These are phyloP conservation scores for Celastrina argiolus DNA, from an alignment of 2,888 invertebrate species.

Conservation along the genomic window DNA sequence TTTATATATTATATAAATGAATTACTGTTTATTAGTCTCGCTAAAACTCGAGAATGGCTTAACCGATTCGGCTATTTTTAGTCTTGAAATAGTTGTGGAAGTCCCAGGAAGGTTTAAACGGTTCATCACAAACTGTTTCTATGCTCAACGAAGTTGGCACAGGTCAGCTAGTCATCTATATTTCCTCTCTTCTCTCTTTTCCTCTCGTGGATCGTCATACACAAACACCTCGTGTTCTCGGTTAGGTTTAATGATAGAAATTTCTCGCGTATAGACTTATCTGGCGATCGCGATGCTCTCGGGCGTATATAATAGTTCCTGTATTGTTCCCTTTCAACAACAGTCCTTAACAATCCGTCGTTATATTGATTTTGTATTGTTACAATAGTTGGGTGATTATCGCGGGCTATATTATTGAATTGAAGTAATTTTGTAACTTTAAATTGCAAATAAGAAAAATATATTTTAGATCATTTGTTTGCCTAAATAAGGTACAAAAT, in stretches of 20 bases:
- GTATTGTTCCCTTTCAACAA: constrained; percentile 34
- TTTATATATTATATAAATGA: too few species aligned
- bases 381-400: constrained; percentile 2
- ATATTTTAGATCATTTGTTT: too few species aligned
- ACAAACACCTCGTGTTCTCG: constrained; percentile 21
- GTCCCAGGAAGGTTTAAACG: too few species aligned
- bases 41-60: too few species aligned
- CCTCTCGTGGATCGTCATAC: constrained; percentile 8
- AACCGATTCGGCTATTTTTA: too few species aligned
- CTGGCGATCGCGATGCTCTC: constrained; percentile 32
- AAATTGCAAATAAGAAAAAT: too few species aligned
- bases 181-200: background rate
- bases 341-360: constrained; percentile 34
- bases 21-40: too few species aligned
- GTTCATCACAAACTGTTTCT: too few species aligned
- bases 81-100: too few species aligned
- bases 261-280: constrained; percentile 31
- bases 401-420: background rate
- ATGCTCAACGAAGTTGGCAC: too few species aligned
- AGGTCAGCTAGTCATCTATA: too few species aligned
- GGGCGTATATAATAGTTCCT: constrained; percentile 32
- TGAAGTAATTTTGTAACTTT: background rate
- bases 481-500: too few species aligned
- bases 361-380: constrained; percentile 32
- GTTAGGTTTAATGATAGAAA: constrained; percentile 30